phyloP scores from a whole-genome alignment of 2,797 vertebrate genomes.

The Scomberomorus guttatus region DNA sequence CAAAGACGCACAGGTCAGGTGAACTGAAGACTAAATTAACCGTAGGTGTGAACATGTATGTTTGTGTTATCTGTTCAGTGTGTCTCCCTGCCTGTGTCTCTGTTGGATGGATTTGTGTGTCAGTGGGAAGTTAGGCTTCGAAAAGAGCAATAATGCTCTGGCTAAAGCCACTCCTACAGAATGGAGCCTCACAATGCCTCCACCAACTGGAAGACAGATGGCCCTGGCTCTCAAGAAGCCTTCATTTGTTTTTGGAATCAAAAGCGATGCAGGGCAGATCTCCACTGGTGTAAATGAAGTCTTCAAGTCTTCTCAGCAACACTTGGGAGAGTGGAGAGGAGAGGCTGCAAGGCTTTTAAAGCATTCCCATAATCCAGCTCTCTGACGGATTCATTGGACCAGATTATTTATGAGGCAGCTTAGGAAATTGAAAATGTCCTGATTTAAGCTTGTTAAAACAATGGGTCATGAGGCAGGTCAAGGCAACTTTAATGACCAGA shows the following conservation, averaged over 20 bases:
- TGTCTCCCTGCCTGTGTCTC: constrained; percentile 12
- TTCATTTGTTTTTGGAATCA: constrained; percentile 56
- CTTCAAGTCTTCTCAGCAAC: neutral
- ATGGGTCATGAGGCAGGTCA: constrained; percentile 52
- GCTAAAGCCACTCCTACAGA: constrained; percentile 38
- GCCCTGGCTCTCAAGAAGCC: constrained; percentile 43
- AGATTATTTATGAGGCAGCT: constrained; percentile 56
- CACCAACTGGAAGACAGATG: constrained; percentile 64
- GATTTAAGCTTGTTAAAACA: constrained; percentile 70
- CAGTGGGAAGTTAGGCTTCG: constrained; percentile 32
- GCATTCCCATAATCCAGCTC: constrained; percentile 40
- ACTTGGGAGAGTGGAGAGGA: neutral
- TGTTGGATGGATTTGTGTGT: constrained; percentile 33
- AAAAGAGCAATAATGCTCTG: constrained; percentile 47
- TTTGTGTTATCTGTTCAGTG: constrained; percentile 17
- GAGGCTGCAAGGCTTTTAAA: constrained; percentile 25
- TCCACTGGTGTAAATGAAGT: constrained; percentile 33
- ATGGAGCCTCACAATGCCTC: constrained; percentile 40
- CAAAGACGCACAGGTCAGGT: neutral
- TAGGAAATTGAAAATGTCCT: constrained; percentile 70
- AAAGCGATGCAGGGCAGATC: constrained; percentile 36
- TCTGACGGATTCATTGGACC: constrained; percentile 29
- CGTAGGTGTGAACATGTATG: constrained; percentile 20
- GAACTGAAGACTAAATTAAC: neutral
- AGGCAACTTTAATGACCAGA: constrained; percentile 59